Evolutionary conservation across 2,888 invertebrate species (phyloP).

Genomic region (Petrolisthes cinctipes): DNA sequence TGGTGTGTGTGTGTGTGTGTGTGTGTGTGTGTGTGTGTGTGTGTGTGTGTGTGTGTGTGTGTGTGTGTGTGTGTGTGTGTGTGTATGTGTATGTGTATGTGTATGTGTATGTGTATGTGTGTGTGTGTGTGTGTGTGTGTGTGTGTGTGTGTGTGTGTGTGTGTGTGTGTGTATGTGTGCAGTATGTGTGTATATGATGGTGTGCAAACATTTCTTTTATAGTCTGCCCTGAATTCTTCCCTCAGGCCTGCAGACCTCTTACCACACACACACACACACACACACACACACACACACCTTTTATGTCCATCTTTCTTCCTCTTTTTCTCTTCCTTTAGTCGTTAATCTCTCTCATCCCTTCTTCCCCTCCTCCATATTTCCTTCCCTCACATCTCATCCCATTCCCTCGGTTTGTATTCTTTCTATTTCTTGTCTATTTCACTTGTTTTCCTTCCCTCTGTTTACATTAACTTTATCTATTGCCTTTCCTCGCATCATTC

Average conservation of each 20-base stretch:
- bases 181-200: too few species aligned
- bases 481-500: too few species aligned
- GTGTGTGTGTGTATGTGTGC: not conserved
- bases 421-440: not conserved
- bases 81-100: not conserved
- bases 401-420: not conserved
- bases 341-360: not conserved
- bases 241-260: too few species aligned
- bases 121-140: conserved; percentile 10
- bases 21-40: not conserved
- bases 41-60: conserved; percentile 1
- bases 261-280: too few species aligned
- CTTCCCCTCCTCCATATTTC: not conserved
- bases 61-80: conserved; percentile 7
- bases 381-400: too few species aligned
- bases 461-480: not conserved
- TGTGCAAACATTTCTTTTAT: too few species aligned
- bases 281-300: too few species aligned
- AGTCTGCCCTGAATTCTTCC: too few species aligned
- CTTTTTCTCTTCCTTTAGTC: not conserved
- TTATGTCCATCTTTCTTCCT: not conserved
- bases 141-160: not conserved
- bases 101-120: not conserved
- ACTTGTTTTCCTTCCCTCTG: not conserved
- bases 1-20: conserved; percentile 5